Percentiles rank a stretch among this genome's conserved stretches.
Evolutionary conservation across 2,113 vertebrate genomes (phyloP).

Genomic region (Typhlomys cinereus): DNA sequence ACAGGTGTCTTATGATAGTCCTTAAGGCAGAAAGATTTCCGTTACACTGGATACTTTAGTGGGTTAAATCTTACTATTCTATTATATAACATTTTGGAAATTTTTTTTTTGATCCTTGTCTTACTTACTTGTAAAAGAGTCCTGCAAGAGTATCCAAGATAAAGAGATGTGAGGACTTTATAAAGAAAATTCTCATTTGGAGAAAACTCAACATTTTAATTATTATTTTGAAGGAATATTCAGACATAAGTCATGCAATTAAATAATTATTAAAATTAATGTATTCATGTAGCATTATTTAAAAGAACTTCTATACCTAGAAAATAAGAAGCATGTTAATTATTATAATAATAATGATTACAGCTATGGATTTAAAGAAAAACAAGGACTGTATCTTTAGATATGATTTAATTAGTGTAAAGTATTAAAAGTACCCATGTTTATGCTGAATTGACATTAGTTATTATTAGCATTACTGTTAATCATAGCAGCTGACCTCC

Average conservation of each 20-base stretch:
- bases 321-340: not conserved
- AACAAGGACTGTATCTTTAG: not conserved
- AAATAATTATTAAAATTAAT: slow-evolving; percentile 36
- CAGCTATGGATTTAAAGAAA: slow-evolving; percentile 13
- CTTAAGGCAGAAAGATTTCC: not conserved
- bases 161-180: not conserved
- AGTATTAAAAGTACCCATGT: not conserved
- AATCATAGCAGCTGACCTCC: not conserved
- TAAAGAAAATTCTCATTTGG: slow-evolving; percentile 5
- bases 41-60: not conserved
- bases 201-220: not conserved
- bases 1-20: accelerated
- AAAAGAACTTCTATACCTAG: slow-evolving; percentile 14
- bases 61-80: not conserved
- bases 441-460: not conserved
- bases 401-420: not conserved
- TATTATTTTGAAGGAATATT: slow-evolving; percentile 31
- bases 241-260: not conserved
- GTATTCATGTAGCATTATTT: not conserved
- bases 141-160: not conserved
- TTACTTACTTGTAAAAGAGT: slow-evolving; percentile 9
- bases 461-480: not conserved
- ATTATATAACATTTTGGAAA: not conserved
- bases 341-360: not conserved
- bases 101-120: not conserved